Base-by-base conservation (phyloP, 2,797 vertebrate species). In the Aythya fuligula region DNA sequence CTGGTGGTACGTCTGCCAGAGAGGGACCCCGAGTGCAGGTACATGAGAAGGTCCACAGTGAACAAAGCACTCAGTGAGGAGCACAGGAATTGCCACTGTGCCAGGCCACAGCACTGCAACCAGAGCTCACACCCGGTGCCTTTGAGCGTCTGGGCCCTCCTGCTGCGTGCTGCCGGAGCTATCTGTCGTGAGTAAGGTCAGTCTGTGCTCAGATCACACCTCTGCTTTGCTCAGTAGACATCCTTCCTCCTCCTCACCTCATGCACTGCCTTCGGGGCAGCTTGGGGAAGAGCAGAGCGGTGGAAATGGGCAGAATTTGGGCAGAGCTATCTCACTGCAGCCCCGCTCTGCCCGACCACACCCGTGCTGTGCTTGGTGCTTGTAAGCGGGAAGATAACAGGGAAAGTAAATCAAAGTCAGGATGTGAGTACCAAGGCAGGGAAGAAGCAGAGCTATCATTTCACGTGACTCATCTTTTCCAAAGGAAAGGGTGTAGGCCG, bases 181-280 rank as follows among this genome's bases (percentile, higher is more conserved):
- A 57, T 11, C 36, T 6, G 9, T 11, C 25, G 2, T 0, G 2
- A 2, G 49, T 24, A 19, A 45, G 0, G 22, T 34, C 1, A 0
- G 10, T 9, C 87, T 30, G 38, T 13, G 73, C 67, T 60, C 39
- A 8, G 22, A 60, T n/a, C 61, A 13, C 65, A 9, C 27, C 64
- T 58, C 54, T 21, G 25, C 36, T 58, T 32, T 34, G 57, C 64
- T 51, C 41, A 41, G 67, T 1, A 36, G 58, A 28, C n/a, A 18
- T 15, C 47, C 27, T 49, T 43, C 47, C 47, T 39, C n/a, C 43
- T 41, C 73, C 4, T 36, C 69, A 28, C 30, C 61, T 51, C 6
- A 2, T 4, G 15, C 36, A 15, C 32, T 56, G 32, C 32, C 18
- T 1, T 3, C 1, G 16, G 27, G 47, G 74, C 30, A 24, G 43